These are phyloP conservation scores for Zaprionus obscuricornis DNA, from an alignment of 2,888 invertebrate genomes.

Conservation along the genomic window DNA sequence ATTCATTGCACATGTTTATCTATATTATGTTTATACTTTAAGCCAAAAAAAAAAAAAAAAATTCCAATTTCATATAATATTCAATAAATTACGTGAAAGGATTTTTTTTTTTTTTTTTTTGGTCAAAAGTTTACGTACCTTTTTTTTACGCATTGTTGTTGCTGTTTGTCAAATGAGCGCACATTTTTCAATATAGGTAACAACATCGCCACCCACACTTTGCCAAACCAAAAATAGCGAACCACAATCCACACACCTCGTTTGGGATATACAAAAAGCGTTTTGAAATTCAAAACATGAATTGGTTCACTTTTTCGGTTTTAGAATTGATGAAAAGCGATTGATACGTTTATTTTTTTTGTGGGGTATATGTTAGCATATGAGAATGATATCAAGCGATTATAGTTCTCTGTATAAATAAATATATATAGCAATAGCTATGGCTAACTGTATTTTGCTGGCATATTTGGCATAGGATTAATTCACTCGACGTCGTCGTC, in stretches of 20 bases:
- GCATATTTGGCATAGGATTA: conserved; percentile 11
- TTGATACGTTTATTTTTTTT: conserved; percentile 28
- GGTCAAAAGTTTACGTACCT: conserved; percentile 8
- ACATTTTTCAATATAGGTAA: conserved; percentile 36
- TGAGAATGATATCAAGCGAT: conserved; percentile 40
- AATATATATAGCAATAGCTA: conserved; percentile 8
- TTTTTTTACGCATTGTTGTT: no score
- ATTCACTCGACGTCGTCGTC: no score
- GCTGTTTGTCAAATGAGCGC: conserved; percentile 37
- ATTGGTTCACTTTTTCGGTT: conserved; percentile 18
- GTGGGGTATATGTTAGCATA: conserved; percentile 16
- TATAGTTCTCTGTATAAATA: no score
- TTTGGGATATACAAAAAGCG: conserved; percentile 12
- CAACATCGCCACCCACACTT: no score
- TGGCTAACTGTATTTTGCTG: no score
- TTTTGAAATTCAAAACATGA: conserved; percentile 52
- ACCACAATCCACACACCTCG: neutral
- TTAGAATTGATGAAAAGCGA: conserved; percentile 46
- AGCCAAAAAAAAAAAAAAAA: no score
- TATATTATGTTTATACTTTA: no score
- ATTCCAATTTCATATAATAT: conserved; percentile 31
- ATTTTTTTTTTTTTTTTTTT: no score
- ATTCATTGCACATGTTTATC: conserved; percentile 11
- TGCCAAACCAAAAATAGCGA: no score
- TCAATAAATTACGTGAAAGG: conserved; percentile 27